A percentile compares a stretch with the other conserved stretches of the same genome.
These are phyloP conservation scores for Oceanodroma tethys DNA, from an alignment of 2,113 vertebrate species.

Conservation along the genomic window DNA sequence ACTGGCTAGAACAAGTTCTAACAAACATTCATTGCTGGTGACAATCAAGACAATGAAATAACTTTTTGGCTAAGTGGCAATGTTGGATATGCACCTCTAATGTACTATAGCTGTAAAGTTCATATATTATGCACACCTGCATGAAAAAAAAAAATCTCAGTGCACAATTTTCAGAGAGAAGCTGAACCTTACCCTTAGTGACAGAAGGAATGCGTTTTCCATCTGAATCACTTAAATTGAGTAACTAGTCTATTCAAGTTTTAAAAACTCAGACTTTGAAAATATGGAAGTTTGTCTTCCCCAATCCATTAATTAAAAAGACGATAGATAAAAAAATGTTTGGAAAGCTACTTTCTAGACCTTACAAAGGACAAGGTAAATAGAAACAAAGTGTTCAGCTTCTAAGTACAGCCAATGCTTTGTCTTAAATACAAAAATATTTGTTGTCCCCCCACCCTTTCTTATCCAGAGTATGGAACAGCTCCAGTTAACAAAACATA, in stretches of 20 bases:
- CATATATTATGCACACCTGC: neutral
- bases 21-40: neutral
- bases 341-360: neutral
- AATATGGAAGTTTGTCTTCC: neutral
- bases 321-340: rapidly evolving
- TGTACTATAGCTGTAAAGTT: neutral
- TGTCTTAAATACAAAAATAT: neutral
- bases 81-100: neutral
- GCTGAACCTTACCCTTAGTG: neutral
- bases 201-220: neutral
- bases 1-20: neutral
- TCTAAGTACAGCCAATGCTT: neutral
- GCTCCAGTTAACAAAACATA: neutral
- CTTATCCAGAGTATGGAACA: neutral
- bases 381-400: neutral
- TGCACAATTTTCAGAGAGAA: neutral
- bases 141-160: neutral
- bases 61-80: neutral
- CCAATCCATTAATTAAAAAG: neutral
- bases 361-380: neutral
- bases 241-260: neutral
- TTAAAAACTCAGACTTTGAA: neutral
- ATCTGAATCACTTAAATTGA: neutral
- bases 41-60: neutral
- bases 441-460: neutral